A percentile compares a stretch with the other conserved stretches of the same genome.
Conservation (phyloP, 2,888 invertebrate genomes). For the Leptopilina myrica region DNA sequence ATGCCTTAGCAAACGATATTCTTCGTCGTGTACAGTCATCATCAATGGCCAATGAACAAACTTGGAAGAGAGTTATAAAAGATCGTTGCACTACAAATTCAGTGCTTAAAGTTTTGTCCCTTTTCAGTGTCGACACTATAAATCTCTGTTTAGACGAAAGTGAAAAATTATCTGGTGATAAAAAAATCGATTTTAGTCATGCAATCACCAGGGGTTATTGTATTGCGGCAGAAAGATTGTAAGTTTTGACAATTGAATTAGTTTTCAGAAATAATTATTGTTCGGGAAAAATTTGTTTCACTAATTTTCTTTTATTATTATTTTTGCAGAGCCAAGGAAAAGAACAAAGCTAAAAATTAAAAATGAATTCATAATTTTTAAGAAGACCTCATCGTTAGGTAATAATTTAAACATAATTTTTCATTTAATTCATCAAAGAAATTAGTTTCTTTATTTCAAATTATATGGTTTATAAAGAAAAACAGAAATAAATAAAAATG, state of each 20-base stretch:
- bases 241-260: not conserved
- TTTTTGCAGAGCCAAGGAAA: constrained; percentile 7
- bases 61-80: not conserved
- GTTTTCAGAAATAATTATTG: not conserved
- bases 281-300: not conserved
- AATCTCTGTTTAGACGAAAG: not conserved
- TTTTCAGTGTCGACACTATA: not conserved
- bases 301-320: not conserved
- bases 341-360: not conserved
- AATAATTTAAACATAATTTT: too few species aligned
- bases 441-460: too few species aligned
- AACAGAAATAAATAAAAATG: too few species aligned
- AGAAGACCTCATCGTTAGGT: too few species aligned
- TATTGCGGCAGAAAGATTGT: not conserved
- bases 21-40: not conserved
- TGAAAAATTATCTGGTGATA: not conserved
- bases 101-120: not conserved
- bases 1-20: not conserved
- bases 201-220: not conserved
- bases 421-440: too few species aligned
- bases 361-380: too few species aligned
- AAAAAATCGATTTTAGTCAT: not conserved
- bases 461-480: too few species aligned
- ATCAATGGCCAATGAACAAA: not conserved
- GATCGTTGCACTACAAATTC: not conserved